Base-by-base conservation (phyloP, 2,113 vertebrate genomes). In the Progne subis region DNA sequence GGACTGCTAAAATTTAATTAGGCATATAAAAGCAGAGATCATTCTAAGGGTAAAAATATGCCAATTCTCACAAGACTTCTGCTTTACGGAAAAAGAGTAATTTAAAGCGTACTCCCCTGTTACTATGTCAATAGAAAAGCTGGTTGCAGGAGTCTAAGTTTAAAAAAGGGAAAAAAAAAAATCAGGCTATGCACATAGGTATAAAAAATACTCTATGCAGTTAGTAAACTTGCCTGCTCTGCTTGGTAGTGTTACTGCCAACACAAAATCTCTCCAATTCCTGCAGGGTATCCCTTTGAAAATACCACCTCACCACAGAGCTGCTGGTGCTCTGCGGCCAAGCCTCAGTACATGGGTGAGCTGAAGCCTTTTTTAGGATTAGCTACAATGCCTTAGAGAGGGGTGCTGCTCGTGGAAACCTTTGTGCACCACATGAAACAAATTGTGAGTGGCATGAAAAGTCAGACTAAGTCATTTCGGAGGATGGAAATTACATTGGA, bases 1-100 rank as follows among this genome's bases (percentile, higher is more conserved):
- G 97, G 97, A 97, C 96, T 18, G 95, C 97, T 98, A 98, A 98
- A 98, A 98, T 97, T 98, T 98, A 98, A 98, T 98, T 98, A 97
- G 96, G 97, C 96, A 97, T 98, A 97, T 98, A 97, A 98, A 98
- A 97, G 97, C 95, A 97, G 97, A 98, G 98, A 98, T 98, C 97
- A 97, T 97, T 98, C 97, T 86, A 87, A 97, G 96, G 94, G 97
- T 97, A 97, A 97, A 98, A 98, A 97, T 97, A 97, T 89, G 92
- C 94, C 96, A 95, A 13, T 97, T 97, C 96, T 98, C 95, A 82
- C 90, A 97, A 97, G 97, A 94, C 96, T 96, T 96, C 95, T 96
- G 95, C 96, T 94, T 97, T 67, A 24, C 90, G 47, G 86, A 95
- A 95, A 92, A 95, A 80, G 79, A 94, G 89, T 82, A 94, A 96